Evolutionary conservation across 1,140 invertebrate species (phyloP).

Genomic region (Aphaenogaster rudis): DNA sequence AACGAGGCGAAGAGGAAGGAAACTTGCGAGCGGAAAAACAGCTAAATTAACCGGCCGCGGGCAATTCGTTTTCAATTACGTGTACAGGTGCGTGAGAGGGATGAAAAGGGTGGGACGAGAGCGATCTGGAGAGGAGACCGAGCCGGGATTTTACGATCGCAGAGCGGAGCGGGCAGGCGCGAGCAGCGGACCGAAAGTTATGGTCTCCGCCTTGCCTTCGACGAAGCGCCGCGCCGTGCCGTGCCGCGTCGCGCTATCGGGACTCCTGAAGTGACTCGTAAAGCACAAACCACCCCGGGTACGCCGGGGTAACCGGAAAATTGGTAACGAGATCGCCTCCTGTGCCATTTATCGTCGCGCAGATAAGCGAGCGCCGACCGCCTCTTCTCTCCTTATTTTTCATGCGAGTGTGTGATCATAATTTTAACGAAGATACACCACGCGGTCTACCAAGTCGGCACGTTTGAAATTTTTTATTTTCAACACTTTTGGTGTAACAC

Average conservation of each 20-base stretch:
- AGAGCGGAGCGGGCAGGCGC: constrained; percentile 33
- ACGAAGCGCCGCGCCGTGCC: not conserved
- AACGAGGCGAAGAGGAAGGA: constrained; percentile 15
- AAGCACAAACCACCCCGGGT: constrained; percentile 40
- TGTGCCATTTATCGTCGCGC: constrained; percentile 19
- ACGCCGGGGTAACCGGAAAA: constrained; percentile 46
- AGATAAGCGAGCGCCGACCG: constrained; percentile 33
- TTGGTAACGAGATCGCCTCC: constrained; percentile 36
- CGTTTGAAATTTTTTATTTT: not conserved
- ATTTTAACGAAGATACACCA: not conserved
- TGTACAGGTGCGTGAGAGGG: constrained; percentile 57
- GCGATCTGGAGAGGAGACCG: constrained; percentile 1
- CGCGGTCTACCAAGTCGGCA: not conserved
- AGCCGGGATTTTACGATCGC: constrained; percentile 63
- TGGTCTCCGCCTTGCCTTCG: constrained; percentile 61
- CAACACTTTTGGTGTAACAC: not conserved
- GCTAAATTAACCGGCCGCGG: constrained; percentile 45
- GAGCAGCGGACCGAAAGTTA: constrained; percentile 68
- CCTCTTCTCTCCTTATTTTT: constrained; percentile 40
- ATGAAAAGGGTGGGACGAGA: not conserved
- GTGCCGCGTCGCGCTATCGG: constrained; percentile 32
- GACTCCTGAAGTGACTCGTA: constrained; percentile 58
- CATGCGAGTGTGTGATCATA: not conserved
- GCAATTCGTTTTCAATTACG: constrained; percentile 68
- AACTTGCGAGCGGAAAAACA: constrained; percentile 59